A percentile compares a stretch with the other conserved stretches of the same genome.
These are phyloP conservation scores for Heteromurus nitidus DNA, from an alignment of 2,888 invertebrate species.

Conservation along the genomic window DNA sequence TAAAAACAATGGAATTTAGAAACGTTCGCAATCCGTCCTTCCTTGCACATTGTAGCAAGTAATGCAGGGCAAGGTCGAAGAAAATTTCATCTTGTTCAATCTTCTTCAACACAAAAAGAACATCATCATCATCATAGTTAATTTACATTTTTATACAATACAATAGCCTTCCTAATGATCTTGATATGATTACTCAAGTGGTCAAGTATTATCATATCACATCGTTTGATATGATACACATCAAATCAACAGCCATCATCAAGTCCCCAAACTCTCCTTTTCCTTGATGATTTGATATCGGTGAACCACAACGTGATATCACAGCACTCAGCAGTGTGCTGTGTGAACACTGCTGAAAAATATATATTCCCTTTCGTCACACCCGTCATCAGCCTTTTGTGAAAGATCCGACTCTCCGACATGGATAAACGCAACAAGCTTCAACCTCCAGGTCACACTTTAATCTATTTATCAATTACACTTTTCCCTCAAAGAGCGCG, in stretches of 20 bases:
- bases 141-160: too few species aligned
- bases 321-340: background rate
- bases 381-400: slow-evolving; percentile 55
- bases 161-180: slow-evolving; percentile 32
- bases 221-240: too few species aligned
- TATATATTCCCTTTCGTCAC: slow-evolving; percentile 54
- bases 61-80: too few species aligned
- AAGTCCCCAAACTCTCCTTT: background rate
- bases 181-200: slow-evolving; percentile 23
- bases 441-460: slow-evolving; percentile 48
- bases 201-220: slow-evolving; percentile 21
- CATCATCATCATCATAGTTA: too few species aligned
- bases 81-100: too few species aligned
- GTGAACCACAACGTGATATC: background rate
- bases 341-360: too few species aligned
- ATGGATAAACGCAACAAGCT: slow-evolving; percentile 43
- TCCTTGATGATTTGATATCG: background rate
- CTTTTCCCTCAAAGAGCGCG: background rate
- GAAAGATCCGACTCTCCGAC: slow-evolving; percentile 40
- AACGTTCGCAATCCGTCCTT: too few species aligned
- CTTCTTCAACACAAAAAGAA: background rate
- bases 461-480: slow-evolving; percentile 59
- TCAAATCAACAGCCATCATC: too few species aligned
- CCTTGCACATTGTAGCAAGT: too few species aligned
- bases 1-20: too few species aligned